Evolutionary conservation across 2,888 invertebrate species (phyloP).

Genomic region (Cephonodes hylas): DNA sequence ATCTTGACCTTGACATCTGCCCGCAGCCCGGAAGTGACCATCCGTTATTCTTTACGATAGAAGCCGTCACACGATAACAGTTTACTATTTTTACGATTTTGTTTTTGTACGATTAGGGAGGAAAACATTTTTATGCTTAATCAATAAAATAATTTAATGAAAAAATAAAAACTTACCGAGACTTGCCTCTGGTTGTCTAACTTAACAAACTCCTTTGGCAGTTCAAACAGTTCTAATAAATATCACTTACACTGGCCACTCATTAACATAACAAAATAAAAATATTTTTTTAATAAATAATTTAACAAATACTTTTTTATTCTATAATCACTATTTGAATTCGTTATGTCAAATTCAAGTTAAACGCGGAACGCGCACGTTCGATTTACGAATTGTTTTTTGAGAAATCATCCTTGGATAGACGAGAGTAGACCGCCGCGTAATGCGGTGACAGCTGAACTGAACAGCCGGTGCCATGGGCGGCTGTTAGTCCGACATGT

Average conservation of each 20-base stretch:
- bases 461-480: neutral
- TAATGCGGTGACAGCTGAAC: slow-evolving; percentile 12
- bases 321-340: neutral
- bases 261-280: neutral
- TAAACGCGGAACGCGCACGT: neutral
- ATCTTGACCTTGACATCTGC: slow-evolving; percentile 37
- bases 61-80: neutral
- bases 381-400: slow-evolving; percentile 9
- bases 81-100: slow-evolving; percentile 8
- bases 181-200: neutral
- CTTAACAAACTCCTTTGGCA: neutral
- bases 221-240: neutral
- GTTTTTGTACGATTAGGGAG: neutral
- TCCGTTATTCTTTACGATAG: slow-evolving; percentile 32
- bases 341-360: neutral
- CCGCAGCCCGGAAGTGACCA: slow-evolving; percentile 32
- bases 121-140: neutral
- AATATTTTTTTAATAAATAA: neutral
- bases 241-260: slow-evolving; percentile 7
- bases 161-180: slow-evolving; percentile 7
- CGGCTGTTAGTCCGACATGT: slow-evolving; percentile 3
- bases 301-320: neutral
- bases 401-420: slow-evolving; percentile 9
- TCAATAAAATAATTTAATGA: neutral
- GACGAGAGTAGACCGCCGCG: slow-evolving; percentile 10